Conservation (phyloP, 2,797 vertebrate species). For the Leptodactylus fallax region DNA sequence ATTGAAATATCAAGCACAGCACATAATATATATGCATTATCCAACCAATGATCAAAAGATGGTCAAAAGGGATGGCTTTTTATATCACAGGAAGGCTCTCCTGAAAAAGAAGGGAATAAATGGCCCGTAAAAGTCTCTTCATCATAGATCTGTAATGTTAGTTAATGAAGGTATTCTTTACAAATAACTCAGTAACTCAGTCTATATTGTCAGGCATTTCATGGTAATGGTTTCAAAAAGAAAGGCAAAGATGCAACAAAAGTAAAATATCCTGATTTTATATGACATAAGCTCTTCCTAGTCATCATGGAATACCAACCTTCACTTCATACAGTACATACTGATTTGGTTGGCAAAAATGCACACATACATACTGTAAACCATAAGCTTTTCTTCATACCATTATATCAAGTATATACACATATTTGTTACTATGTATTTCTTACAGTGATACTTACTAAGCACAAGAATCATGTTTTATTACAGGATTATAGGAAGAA, state of each 20-base stretch:
- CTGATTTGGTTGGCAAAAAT: no score
- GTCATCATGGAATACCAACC: no score
- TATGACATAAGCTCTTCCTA: background rate
- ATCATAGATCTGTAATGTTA: background rate
- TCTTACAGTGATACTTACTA: no score
- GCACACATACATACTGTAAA: no score
- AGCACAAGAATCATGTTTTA: no score
- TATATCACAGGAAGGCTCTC: background rate
- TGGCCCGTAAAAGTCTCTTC: slow-evolving; percentile 1
- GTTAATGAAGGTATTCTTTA: slow-evolving; percentile 4
- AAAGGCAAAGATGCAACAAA: background rate
- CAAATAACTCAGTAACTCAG: slow-evolving; percentile 9
- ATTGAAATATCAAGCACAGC: slow-evolving; percentile 5
- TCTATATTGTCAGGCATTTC: background rate
- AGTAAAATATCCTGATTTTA: background rate
- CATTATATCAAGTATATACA: no score
- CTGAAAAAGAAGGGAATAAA: slow-evolving; percentile 33
- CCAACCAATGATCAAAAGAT: slow-evolving; percentile 35
- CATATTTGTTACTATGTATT: no score
- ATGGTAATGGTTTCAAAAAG: background rate
- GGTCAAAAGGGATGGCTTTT: background rate
- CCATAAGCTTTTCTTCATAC: no score
- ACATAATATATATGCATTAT: background rate
- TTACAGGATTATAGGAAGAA: no score
- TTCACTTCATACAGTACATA: no score